Evolutionary conservation across 2,888 invertebrate species (phyloP).

Genomic region (Ellobium chinense): DNA sequence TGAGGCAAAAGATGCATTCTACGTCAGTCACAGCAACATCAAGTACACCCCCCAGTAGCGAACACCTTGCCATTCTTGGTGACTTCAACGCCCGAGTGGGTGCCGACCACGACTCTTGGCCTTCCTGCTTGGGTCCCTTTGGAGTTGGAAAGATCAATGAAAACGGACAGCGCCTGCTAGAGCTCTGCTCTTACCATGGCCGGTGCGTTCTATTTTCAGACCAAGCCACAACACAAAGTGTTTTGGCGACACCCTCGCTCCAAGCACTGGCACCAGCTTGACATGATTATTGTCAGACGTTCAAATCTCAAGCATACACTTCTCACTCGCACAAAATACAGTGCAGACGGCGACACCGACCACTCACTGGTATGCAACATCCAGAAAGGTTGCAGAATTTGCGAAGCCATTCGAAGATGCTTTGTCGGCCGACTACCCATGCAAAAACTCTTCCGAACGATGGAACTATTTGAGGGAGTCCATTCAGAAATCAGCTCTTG

Average conservation of each 20-base stretch:
- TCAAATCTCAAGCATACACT: neutral
- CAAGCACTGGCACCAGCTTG: conserved; percentile 36
- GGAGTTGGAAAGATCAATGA: conserved; percentile 17
- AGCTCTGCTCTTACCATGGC: neutral
- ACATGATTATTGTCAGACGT: conserved; percentile 16
- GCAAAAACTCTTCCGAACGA: neutral
- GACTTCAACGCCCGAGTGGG: conserved; percentile 20
- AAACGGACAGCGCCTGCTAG: conserved; percentile 22
- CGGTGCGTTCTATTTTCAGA: conserved; percentile 22
- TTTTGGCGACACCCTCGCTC: conserved; percentile 24
- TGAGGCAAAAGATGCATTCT: no score
- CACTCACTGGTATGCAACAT: conserved; percentile 29
- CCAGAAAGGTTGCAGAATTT: neutral
- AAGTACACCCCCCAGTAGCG: neutral
- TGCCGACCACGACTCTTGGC: conserved; percentile 12
- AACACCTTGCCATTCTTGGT: neutral
- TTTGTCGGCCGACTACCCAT: neutral
- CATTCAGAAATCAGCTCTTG: neutral
- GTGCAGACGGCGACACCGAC: conserved; percentile 36
- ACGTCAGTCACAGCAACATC: no score
- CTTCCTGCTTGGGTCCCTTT: neutral
- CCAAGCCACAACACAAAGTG: conserved; percentile 20
- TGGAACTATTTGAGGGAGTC: no score
- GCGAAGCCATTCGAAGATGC: neutral
- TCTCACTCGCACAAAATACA: conserved; percentile 25